A percentile compares a stretch with the other conserved stretches of the same genome.
These are phyloP conservation scores for Cervus canadensis DNA, from an alignment of 2,113 vertebrate species.

Conservation along the genomic window DNA sequence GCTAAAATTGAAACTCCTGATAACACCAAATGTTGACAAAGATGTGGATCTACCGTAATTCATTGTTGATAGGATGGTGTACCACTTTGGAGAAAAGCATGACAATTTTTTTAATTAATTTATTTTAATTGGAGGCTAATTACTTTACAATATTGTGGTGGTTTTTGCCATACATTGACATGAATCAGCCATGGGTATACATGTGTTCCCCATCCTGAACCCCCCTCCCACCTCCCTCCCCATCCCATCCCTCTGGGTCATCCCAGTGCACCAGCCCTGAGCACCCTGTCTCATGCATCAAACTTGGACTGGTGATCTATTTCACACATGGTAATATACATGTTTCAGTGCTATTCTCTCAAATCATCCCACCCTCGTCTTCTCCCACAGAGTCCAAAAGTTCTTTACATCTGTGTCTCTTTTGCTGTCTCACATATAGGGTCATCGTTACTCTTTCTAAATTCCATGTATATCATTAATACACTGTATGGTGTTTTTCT, in stretches of 20 bases:
- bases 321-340: neutral
- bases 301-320: neutral
- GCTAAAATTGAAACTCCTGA: neutral
- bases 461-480: neutral
- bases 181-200: neutral
- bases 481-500: neutral
- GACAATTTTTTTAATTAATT: neutral
- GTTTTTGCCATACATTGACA: neutral
- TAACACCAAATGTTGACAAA: neutral
- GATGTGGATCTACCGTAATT: neutral
- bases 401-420: neutral
- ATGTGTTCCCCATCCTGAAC: neutral
- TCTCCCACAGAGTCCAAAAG: neutral
- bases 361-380: neutral
- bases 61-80: neutral
- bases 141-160: neutral
- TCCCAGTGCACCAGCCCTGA: neutral
- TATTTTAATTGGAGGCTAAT: neutral
- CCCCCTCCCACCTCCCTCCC: neutral
- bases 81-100: neutral
- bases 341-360: neutral
- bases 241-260: neutral
- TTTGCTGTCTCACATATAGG: neutral
- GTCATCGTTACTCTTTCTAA: neutral
- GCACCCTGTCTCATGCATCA: neutral